Conservation (phyloP, 2,113 vertebrate species). For the Maccullochella peelii region DNA sequence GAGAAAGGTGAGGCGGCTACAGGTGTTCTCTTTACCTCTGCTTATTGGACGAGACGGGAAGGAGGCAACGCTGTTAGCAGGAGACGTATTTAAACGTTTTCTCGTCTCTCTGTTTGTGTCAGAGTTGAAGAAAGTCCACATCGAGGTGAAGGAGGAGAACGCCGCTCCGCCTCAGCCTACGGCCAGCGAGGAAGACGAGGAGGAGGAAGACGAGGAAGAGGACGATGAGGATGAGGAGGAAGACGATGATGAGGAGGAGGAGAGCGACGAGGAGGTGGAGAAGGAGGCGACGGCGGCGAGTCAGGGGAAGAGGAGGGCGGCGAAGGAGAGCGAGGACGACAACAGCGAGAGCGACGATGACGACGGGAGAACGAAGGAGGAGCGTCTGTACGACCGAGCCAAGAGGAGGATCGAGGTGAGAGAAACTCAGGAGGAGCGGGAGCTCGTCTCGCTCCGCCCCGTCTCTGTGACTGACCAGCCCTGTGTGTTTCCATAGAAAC, state of each 20-base stretch:
- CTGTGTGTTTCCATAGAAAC: slow-evolving; percentile 86
- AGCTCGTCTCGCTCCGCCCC: too few species aligned
- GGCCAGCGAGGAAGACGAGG: slow-evolving; percentile 86
- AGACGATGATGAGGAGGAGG: slow-evolving; percentile 64
- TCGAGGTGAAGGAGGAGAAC: slow-evolving; percentile 94
- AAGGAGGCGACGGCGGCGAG: slow-evolving; percentile 49
- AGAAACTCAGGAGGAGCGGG: not conserved
- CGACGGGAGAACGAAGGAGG: slow-evolving; percentile 94
- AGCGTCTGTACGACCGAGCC: slow-evolving; percentile 93
- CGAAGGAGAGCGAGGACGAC: slow-evolving; percentile 89
- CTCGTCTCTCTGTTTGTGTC: not conserved
- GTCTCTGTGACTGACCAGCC: not conserved
- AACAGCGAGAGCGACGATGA: slow-evolving; percentile 93
- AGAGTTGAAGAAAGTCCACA: slow-evolving; percentile 94
- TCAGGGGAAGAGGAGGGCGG: slow-evolving; percentile 77
- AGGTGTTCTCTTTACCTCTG: too few species aligned
- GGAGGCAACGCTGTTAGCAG: too few species aligned
- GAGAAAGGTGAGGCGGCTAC: slow-evolving; percentile 80
- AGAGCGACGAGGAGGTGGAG: slow-evolving; percentile 84
- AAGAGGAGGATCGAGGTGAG: slow-evolving; percentile 96
- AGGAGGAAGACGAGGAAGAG: slow-evolving; percentile 88
- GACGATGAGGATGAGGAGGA: slow-evolving; percentile 86
- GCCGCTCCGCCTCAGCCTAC: slow-evolving; percentile 78
- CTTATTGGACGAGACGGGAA: too few species aligned
- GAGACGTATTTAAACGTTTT: too few species aligned